Conservation (phyloP, 2,888 invertebrate genomes). For the Serrognathus titanus region DNA sequence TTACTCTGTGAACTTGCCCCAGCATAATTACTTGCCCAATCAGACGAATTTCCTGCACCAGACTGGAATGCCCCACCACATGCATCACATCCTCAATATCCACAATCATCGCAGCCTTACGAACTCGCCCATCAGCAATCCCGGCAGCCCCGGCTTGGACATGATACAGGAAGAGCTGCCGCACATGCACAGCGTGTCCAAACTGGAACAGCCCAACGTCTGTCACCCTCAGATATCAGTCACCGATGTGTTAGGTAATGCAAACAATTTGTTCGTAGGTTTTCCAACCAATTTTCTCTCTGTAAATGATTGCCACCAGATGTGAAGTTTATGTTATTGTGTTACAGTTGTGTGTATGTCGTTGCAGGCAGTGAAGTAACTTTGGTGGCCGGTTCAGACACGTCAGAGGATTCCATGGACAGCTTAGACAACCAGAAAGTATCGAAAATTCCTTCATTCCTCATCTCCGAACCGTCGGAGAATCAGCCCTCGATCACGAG, state of each 20-base stretch:
- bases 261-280: too few relatives aligned
- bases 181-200: conserved; percentile 46
- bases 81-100: conserved; percentile 47
- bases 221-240: conserved; percentile 83
- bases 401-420: conserved; percentile 70
- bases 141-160: conserved; percentile 66
- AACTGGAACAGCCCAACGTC: conserved; percentile 40
- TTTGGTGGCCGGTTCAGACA: conserved; percentile 68
- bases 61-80: conserved; percentile 31
- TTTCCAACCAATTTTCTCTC: too few relatives aligned
- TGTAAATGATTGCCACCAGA: too few relatives aligned
- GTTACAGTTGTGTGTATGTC: background rate
- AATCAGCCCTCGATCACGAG: conserved; percentile 77
- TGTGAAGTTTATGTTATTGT: too few relatives aligned
- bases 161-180: conserved; percentile 77
- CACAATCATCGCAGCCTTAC: conserved; percentile 57
- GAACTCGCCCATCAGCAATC: conserved; percentile 62
- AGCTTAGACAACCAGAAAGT: conserved; percentile 59
- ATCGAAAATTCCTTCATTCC: conserved; percentile 57
- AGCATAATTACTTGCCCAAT: conserved; percentile 25
- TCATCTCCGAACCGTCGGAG: conserved; percentile 71
- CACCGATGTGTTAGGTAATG: conserved; percentile 89
- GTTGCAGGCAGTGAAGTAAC: conserved; percentile 79
- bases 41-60: conserved; percentile 33
- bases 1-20: conserved; percentile 11